A percentile compares a stretch with the other conserved stretches of the same genome.
Evolutionary conservation across 2,797 vertebrate species (phyloP).

Genomic region (Enteromius mattozi): DNA sequence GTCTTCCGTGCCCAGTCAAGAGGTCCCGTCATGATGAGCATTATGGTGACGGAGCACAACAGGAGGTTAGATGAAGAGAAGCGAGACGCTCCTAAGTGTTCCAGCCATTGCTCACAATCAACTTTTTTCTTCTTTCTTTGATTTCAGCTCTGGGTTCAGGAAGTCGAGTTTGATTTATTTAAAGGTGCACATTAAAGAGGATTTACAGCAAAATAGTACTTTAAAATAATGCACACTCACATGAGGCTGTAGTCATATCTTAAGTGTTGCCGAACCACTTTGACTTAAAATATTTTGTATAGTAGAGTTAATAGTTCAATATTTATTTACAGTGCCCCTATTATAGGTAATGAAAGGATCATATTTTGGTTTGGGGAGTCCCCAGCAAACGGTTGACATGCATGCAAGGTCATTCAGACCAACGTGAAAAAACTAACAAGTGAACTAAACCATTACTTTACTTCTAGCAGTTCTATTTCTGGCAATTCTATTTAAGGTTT

Average conservation of each 20-base stretch:
- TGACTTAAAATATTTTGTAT: background rate
- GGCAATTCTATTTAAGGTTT: too few relatives aligned
- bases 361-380: too few relatives aligned
- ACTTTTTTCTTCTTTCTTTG: slow-evolving; percentile 12
- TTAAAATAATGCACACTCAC: background rate
- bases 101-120: slow-evolving; percentile 37
- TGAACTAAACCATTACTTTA: too few relatives aligned
- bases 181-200: background rate
- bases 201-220: background rate
- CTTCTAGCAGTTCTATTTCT: too few relatives aligned
- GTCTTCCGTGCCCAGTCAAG: slow-evolving; percentile 49
- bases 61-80: slow-evolving; percentile 44
- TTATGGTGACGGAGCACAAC: slow-evolving; percentile 36
- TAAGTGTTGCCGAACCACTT: background rate
- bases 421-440: too few relatives aligned
- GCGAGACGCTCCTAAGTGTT: slow-evolving; percentile 30
- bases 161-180: background rate
- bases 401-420: too few relatives aligned
- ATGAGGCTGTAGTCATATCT: background rate
- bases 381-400: too few relatives aligned
- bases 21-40: slow-evolving; percentile 47
- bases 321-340: background rate
- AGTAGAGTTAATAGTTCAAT: background rate
- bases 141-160: slow-evolving; percentile 8
- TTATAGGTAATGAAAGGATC: too few relatives aligned